These are phyloP conservation scores for Idaea straminata DNA, from an alignment of 2,888 invertebrate species.

Conservation along the genomic window DNA sequence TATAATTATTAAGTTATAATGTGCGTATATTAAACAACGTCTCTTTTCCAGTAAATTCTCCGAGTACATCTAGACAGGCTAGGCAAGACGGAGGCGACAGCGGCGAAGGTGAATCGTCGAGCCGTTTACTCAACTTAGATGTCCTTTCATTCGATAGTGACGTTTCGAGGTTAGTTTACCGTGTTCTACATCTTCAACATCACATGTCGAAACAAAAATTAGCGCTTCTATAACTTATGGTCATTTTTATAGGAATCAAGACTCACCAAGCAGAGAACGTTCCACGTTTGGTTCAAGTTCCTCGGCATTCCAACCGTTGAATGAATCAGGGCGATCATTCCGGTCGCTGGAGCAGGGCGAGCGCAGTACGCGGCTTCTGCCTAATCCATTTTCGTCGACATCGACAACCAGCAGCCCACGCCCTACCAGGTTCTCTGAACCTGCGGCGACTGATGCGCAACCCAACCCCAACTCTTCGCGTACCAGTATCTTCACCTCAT, in stretches of 20 bases:
- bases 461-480: constrained; percentile 41
- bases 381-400: constrained; percentile 65
- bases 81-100: constrained; percentile 39
- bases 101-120: constrained; percentile 47
- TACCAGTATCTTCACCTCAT: constrained; percentile 62
- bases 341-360: constrained; percentile 55
- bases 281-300: constrained; percentile 60
- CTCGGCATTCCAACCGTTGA: constrained; percentile 68
- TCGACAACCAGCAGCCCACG: constrained; percentile 34
- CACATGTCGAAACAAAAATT: neutral
- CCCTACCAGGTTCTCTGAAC: constrained; percentile 20
- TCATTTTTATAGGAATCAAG: constrained; percentile 43
- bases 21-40: neutral
- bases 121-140: constrained; percentile 59
- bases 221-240: constrained; percentile 21
- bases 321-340: constrained; percentile 49
- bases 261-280: constrained; percentile 44
- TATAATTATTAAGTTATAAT: constrained; percentile 11
- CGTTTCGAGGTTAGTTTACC: constrained; percentile 40
- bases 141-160: constrained; percentile 59
- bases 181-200: neutral
- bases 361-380: constrained; percentile 54
- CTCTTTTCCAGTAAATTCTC: constrained; percentile 35
- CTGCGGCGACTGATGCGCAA: constrained; percentile 35
- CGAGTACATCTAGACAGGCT: constrained; percentile 43